These are phyloP conservation scores for Pachyrhynchus sulphureomaculatus DNA, from an alignment of 1,140 invertebrate genomes.

Conservation along the genomic window DNA sequence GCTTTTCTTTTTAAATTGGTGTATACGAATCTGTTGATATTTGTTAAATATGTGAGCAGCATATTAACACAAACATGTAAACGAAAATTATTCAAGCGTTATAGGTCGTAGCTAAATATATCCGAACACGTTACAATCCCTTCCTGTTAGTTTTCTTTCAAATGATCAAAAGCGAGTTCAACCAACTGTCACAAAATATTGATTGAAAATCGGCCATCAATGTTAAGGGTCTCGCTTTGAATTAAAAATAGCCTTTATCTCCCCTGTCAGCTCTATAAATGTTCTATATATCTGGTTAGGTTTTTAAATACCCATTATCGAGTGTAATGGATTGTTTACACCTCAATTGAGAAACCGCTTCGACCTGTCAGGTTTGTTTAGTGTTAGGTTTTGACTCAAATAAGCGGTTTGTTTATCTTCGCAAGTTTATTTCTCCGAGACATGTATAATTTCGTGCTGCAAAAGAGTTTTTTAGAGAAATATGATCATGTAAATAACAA, in stretches of 20 bases:
- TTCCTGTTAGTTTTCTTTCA: background rate
- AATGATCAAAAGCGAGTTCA: constrained; percentile 15
- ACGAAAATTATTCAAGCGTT: background rate
- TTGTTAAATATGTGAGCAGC: too few relatives aligned
- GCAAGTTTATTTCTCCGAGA: background rate
- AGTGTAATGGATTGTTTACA: background rate
- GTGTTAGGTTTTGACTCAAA: constrained; percentile 6
- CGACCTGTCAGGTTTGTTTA: constrained; percentile 8
- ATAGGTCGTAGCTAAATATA: constrained; percentile 5
- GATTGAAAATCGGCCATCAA: constrained; percentile 1
- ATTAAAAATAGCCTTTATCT: constrained; percentile 12
- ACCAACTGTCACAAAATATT: constrained; percentile 2
- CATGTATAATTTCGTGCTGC: constrained; percentile 36
- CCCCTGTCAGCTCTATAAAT: background rate
- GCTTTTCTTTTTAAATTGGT: too few relatives aligned
- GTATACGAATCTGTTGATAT: too few relatives aligned
- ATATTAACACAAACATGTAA: too few relatives aligned
- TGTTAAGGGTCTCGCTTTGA: constrained; percentile 4
- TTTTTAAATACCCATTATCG: background rate
- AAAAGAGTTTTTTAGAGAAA: constrained; percentile 33
- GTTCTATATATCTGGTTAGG: too few relatives aligned
- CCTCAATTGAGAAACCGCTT: constrained; percentile 1
- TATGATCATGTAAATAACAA: constrained; percentile 22
- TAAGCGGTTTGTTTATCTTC: background rate
- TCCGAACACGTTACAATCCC: background rate